A percentile compares a stretch with the other conserved stretches of the same genome.
phyloP scores from a whole-genome alignment of 2,113 vertebrate genomes.

The Piprites chloris region DNA sequence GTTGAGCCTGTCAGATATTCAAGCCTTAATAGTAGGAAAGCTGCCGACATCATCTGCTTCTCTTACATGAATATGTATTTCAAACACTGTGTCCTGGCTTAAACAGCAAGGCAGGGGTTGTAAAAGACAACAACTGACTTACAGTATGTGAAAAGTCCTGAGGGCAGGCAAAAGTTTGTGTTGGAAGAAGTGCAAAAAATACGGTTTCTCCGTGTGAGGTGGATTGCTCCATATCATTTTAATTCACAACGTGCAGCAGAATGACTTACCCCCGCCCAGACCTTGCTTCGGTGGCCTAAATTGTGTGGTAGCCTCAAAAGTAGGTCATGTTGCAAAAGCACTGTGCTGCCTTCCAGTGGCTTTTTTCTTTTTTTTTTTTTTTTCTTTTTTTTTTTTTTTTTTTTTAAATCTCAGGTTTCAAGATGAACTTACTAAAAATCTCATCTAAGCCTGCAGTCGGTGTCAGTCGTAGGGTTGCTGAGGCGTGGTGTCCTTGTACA shows the following conservation, averaged over 20 bases:
- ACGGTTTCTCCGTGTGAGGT: neutral
- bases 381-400: too few species aligned
- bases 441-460: neutral
- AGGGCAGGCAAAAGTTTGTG: neutral
- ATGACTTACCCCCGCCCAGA: neutral
- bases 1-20: neutral
- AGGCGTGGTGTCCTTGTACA: neutral
- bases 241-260: neutral
- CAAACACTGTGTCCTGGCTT: neutral
- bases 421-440: neutral
- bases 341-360: neutral
- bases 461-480: neutral
- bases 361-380: neutral
- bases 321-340: constrained; percentile 25
- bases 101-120: neutral
- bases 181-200: neutral
- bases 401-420: neutral
- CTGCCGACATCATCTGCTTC: neutral
- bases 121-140: neutral
- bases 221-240: neutral
- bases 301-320: neutral
- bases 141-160: neutral
- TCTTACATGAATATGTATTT: neutral
- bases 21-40: neutral
- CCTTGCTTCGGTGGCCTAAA: neutral